Conservation (phyloP, 1,140 invertebrate genomes). For the Reticulitermes speratus region DNA sequence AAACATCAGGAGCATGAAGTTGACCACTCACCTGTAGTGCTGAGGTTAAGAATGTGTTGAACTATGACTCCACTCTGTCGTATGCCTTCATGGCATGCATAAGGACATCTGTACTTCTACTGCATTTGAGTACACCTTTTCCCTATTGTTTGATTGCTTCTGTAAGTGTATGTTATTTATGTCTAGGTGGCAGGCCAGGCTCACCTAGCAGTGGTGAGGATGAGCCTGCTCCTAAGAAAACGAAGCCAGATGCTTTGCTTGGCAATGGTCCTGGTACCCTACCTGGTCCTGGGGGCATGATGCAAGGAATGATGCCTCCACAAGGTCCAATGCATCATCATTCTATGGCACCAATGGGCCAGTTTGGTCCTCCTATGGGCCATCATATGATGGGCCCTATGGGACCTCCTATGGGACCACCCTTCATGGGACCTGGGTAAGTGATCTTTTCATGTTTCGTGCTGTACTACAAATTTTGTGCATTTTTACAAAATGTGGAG, state of each 20-base stretch:
- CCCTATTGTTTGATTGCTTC: no score
- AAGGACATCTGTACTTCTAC: no score
- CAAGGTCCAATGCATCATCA: slow-evolving; percentile 47
- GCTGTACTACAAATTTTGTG: neutral
- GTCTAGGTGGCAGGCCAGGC: slow-evolving; percentile 48
- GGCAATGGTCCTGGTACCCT: slow-evolving; percentile 49
- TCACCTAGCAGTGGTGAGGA: slow-evolving; percentile 65
- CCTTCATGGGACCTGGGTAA: slow-evolving; percentile 72
- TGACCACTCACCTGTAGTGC: no score
- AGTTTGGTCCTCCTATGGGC: slow-evolving; percentile 54
- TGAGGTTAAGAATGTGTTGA: no score
- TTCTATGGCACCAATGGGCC: slow-evolving; percentile 55
- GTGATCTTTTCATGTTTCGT: neutral
- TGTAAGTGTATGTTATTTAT: neutral
- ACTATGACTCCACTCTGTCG: no score
- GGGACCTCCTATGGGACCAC: slow-evolving; percentile 58
- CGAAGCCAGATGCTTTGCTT: slow-evolving; percentile 61
- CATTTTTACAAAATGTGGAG: neutral
- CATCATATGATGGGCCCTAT: slow-evolving; percentile 71
- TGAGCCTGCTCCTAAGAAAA: slow-evolving; percentile 70
- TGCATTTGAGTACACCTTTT: no score
- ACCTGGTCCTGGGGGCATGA: slow-evolving; percentile 50
- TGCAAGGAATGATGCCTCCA: slow-evolving; percentile 57
- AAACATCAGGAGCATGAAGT: no score
- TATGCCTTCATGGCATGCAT: no score